Percentiles rank a stretch among this genome's conserved stretches.
Conservation (phyloP, 2,888 invertebrate species). For the Philereme vetulata region DNA sequence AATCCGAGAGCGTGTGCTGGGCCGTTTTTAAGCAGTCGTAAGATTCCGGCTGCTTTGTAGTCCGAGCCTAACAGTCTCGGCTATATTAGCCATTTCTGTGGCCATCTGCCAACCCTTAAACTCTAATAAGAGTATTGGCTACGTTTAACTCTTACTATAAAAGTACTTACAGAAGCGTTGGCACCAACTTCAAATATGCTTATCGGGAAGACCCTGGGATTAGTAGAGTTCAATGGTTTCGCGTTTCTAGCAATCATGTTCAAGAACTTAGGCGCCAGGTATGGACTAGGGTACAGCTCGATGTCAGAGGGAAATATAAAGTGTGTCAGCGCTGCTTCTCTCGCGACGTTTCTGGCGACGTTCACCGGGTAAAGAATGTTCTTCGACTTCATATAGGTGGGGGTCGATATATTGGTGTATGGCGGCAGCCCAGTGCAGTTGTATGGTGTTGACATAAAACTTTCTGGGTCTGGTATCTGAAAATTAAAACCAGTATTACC, state of each 20-base stretch:
- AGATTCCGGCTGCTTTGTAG: no score
- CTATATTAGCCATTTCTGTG: no score
- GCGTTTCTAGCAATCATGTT: slow-evolving; percentile 91
- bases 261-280: slow-evolving; percentile 90
- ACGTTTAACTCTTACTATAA: not conserved
- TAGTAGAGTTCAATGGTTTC: slow-evolving; percentile 84
- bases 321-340: slow-evolving; percentile 91
- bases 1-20: no score
- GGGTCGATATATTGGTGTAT: slow-evolving; percentile 83
- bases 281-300: slow-evolving; percentile 94
- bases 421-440: slow-evolving; percentile 90
- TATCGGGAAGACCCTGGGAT: slow-evolving; percentile 91
- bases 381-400: slow-evolving; percentile 91
- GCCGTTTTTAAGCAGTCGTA: no score
- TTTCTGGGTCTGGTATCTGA: slow-evolving; percentile 87
- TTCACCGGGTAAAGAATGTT: slow-evolving; percentile 95
- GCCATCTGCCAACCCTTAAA: no score
- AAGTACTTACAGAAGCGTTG: slow-evolving; percentile 67
- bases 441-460: slow-evolving; percentile 85
- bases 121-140: no score
- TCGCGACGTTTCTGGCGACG: slow-evolving; percentile 94
- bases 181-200: slow-evolving; percentile 94
- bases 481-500: slow-evolving; percentile 41
- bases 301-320: slow-evolving; percentile 94
- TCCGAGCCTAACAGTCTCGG: no score